Evolutionary conservation across 1,140 invertebrate genomes (phyloP).

Genomic region (Pseudomyrmex pallidus): DNA sequence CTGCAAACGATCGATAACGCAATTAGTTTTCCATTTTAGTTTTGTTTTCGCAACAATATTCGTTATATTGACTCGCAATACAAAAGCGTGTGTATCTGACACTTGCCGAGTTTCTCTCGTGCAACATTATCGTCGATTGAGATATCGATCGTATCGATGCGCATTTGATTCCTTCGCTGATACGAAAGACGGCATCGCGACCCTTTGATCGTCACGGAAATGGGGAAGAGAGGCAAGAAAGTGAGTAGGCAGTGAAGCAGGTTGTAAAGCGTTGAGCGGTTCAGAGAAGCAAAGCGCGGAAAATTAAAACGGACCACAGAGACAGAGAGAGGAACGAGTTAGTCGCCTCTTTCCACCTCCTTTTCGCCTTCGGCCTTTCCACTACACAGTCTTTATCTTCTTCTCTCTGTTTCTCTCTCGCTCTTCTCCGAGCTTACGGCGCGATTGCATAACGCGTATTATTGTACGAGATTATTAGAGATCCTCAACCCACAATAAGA

Average conservation of each 20-base stretch:
- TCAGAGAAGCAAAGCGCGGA: constrained; percentile 58
- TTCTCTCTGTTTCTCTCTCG: neutral
- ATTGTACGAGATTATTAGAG: constrained; percentile 52
- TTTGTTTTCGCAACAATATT: neutral
- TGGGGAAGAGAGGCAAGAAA: constrained; percentile 34
- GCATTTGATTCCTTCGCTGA: constrained; percentile 36
- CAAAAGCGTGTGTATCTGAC: constrained; percentile 15
- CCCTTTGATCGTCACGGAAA: constrained; percentile 43
- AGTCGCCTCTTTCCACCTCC: constrained; percentile 39
- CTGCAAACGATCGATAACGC: neutral
- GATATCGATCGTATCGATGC: constrained; percentile 39
- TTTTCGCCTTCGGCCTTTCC: constrained; percentile 40
- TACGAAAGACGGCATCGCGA: constrained; percentile 24
- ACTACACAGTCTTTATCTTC: neutral
- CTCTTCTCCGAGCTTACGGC: neutral
- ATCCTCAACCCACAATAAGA: constrained; percentile 7
- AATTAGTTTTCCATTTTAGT: neutral
- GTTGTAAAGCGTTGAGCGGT: constrained; percentile 55
- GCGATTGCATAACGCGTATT: constrained; percentile 28
- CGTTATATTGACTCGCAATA: neutral
- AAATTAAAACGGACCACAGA: constrained; percentile 63
- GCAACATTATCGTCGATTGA: constrained; percentile 1
- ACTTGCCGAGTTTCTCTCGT: constrained; percentile 23
- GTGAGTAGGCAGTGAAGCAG: constrained; percentile 35
- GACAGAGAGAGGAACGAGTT: constrained; percentile 35